Percentiles rank a stretch among this genome's conserved stretches.
Evolutionary conservation across 2,113 vertebrate genomes (phyloP).

Genomic region (Grallaria varia): DNA sequence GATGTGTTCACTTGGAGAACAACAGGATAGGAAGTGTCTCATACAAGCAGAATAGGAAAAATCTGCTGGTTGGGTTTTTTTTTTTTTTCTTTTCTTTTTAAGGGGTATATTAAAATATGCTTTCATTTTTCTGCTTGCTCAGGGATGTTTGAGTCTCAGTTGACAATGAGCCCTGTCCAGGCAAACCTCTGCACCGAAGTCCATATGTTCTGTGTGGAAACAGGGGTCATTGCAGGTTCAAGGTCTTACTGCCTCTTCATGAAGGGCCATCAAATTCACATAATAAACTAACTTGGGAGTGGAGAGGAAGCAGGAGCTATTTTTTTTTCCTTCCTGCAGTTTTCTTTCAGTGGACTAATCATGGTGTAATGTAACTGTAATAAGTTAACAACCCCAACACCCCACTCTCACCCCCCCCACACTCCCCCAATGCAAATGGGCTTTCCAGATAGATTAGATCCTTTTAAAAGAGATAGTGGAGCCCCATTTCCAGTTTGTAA

Average conservation of each 20-base stretch:
- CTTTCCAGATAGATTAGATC: background rate
- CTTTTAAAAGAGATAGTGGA: background rate
- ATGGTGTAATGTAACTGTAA: slow-evolving; percentile 17
- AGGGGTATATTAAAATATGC: background rate
- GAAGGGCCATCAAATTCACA: slow-evolving; percentile 48
- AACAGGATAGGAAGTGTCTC: background rate
- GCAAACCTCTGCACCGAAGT: background rate
- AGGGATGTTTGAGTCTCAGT: background rate
- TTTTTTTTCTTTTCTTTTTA: background rate
- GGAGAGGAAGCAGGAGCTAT: background rate
- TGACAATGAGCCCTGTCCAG: background rate
- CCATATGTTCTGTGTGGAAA: slow-evolving; percentile 35
- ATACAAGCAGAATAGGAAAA: background rate
- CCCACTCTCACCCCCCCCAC: background rate
- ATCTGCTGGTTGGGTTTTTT: background rate
- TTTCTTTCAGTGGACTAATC: slow-evolving; percentile 31
- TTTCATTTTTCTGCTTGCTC: slow-evolving; percentile 17
- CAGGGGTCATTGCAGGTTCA: slow-evolving; percentile 41
- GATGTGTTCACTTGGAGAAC: background rate
- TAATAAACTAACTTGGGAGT: slow-evolving; percentile 46
- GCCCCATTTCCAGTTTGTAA: background rate
- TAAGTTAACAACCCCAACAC: background rate
- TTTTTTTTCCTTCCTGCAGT: slow-evolving; percentile 1
- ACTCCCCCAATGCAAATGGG: background rate
- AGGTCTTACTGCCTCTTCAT: slow-evolving; percentile 9